A percentile compares a stretch with the other conserved stretches of the same genome.
Conservation (phyloP, 1,140 invertebrate species). For the Platyura marginata region DNA sequence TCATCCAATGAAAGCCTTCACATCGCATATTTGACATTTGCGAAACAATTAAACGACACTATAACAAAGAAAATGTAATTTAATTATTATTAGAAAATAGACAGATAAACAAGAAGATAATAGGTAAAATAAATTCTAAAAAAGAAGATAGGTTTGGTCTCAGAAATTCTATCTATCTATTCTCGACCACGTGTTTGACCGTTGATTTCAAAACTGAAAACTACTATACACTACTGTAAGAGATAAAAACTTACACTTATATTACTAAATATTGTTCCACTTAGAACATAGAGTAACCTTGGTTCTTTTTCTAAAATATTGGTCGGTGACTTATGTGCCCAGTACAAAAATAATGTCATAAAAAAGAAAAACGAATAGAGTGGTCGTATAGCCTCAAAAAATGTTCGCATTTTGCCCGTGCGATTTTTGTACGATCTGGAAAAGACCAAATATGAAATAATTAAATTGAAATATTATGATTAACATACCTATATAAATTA, state of each 20-base stretch:
- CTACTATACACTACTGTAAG: constrained; percentile 4
- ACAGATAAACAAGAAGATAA: no score
- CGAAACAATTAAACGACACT: constrained; percentile 91
- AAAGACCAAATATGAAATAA: constrained; percentile 3
- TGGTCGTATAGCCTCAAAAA: constrained; percentile 63
- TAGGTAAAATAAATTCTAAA: not conserved
- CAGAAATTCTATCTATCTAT: no score
- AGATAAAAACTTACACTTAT: constrained; percentile 62
- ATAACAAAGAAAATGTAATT: constrained; percentile 11
- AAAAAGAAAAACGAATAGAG: constrained; percentile 57
- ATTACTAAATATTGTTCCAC: constrained; percentile 87
- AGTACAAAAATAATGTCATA: constrained; percentile 52
- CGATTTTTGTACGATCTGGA: constrained; percentile 52
- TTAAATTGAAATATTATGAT: constrained; percentile 2
- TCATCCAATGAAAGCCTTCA: constrained; percentile 66
- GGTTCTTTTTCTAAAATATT: constrained; percentile 68
- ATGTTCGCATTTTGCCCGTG: constrained; percentile 62
- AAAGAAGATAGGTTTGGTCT: no score
- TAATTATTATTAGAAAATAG: not conserved
- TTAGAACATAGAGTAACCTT: constrained; percentile 61
- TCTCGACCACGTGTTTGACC: no score
- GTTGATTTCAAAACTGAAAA: no score
- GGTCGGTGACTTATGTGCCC: constrained; percentile 57
- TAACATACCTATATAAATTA: constrained; percentile 67
- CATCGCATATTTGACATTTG: constrained; percentile 88